Evolutionary conservation across 2,797 vertebrate species (phyloP), one percentile per base, ranked within the genome.

Genomic region (Mustela erminea): DNA sequence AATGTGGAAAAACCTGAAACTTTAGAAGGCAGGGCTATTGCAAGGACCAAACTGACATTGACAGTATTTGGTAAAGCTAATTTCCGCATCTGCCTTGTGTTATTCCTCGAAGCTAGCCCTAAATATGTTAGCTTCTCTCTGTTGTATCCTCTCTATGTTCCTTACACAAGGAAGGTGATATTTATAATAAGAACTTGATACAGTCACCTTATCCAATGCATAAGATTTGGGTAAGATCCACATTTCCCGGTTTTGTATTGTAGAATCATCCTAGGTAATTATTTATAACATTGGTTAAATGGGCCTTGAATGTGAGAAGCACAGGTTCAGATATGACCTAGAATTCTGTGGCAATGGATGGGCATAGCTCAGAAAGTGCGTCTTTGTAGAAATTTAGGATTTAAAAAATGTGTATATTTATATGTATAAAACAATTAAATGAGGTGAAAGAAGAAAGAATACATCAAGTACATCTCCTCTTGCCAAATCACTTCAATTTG

Each of bases 401-500:
- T 62, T 29, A 1, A 5, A 70, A 38, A 54, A 38, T 10, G 15
- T 60, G 27, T 60, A 18, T 41, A 77, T 70, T 66, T 66, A 29
- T 75, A 62, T 49, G 60, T 41, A n/a, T 72, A 43, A 27, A 1
- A 35, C n/a, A 60, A 66, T 77, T 85, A 74, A 93, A 78, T 77
- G 60, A 64, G 5, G 5, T 64, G 3, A 80, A 83, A 8, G 80
- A n/a, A 25, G 64, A 77, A 84, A 25, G 29, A 74, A 58, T 11
- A 35, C 2, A 2, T 86, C 54, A 8, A 77, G 0, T 46, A 23
- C 38, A 13, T 74, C n/a, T 1, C 27, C 0, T 92, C 43, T 64
- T 43, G 21, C 32, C 43, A 92, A 78, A 90, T 78, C 5, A 52
- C 92, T 87, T 80, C 15, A 52, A 29, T 81, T 29, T 83, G 74